Evolutionary conservation across 2,797 vertebrate species (phyloP), one percentile per base, ranked within the genome.

Genomic region (Myotis planiceps): DNA sequence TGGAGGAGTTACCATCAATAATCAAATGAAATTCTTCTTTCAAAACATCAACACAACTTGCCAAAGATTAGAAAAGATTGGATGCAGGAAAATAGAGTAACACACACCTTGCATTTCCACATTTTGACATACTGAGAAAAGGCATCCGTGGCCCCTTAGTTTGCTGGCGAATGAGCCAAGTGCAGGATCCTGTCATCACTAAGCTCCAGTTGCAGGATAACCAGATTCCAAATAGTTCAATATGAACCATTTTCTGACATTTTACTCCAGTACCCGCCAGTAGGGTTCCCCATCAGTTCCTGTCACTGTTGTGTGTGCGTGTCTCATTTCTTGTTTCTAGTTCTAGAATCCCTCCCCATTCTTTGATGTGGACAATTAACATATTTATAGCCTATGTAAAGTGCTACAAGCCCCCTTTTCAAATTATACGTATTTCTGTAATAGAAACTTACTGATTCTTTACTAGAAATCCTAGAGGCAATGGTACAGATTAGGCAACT

Each of bases 21-120:
- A 69, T 74, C 37, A 71, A 92, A 87, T 89, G 32, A 53, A 90
- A 80, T 49, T 42, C 45, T 75, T 83, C 13, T 85, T 93, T 80
- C 53, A 78, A 88, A 97, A 76, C 42, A 90, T 83, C 25, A 53
- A 18, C 10, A 74, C 71, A 75, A 78, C 27, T 90, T 88, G 15
- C 12, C 71, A 83, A 60, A n/a, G 4, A 51, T 87, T 81, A 81
- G 53, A 72, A 81, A 92, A 87, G 6, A 85, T 13, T 6, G 16
- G 16, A 53, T 53, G 55, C 49, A 82, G 58, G 45, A 89, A 58
- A 74, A 96, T 1, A 58, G 27, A 10, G 49, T 16, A 4, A 4
- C 15, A 15, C 9, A 32, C 25, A 18, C 29, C n/a, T 34, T 58
- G 21, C 55, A 66, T 55, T 95, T 93, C 49, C 19, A 14, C 29